Percentiles rank a stretch among this genome's conserved stretches.
These are phyloP conservation scores for Euleptes europaea DNA, from an alignment of 2,113 vertebrate genomes.

Conservation along the genomic window DNA sequence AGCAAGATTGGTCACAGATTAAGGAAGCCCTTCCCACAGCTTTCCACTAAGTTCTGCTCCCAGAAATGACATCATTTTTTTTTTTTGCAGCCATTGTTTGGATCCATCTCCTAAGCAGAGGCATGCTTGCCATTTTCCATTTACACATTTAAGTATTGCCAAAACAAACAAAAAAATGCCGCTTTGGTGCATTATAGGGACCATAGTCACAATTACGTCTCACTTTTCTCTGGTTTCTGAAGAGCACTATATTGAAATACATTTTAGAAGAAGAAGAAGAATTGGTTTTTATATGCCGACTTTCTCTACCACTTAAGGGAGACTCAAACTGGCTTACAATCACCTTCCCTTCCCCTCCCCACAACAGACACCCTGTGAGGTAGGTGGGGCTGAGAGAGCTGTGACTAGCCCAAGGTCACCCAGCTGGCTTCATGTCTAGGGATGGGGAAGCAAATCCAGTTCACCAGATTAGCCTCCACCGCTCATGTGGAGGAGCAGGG, in stretches of 20 bases:
- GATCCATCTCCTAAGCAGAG: slow-evolving; percentile 33
- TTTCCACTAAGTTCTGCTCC: slow-evolving; percentile 57
- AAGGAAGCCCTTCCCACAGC: slow-evolving; percentile 54
- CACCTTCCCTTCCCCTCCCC: too few relatives aligned
- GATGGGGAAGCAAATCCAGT: too few relatives aligned
- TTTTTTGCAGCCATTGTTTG: not conserved
- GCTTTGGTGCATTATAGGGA: slow-evolving; percentile 11
- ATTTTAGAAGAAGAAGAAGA: slow-evolving; percentile 15
- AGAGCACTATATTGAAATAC: slow-evolving; percentile 42
- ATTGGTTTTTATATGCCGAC: too few relatives aligned
- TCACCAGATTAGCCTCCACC: too few relatives aligned
- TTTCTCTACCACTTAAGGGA: too few relatives aligned
- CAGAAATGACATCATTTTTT: slow-evolving; percentile 59
- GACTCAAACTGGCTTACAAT: too few relatives aligned
- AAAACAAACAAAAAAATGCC: slow-evolving; percentile 40
- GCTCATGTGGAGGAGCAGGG: too few relatives aligned
- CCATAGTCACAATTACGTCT: slow-evolving; percentile 54
- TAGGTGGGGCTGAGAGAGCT: too few relatives aligned
- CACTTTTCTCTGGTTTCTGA: slow-evolving; percentile 63
- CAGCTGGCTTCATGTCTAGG: too few relatives aligned
- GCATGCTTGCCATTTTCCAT: slow-evolving; percentile 67
- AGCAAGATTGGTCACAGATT: not conserved
- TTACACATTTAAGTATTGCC: slow-evolving; percentile 50
- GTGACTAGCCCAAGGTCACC: too few relatives aligned
- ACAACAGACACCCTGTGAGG: too few relatives aligned